These are phyloP conservation scores for Callopanchax toddi DNA, from an alignment of 2,113 vertebrate species.

Conservation along the genomic window DNA sequence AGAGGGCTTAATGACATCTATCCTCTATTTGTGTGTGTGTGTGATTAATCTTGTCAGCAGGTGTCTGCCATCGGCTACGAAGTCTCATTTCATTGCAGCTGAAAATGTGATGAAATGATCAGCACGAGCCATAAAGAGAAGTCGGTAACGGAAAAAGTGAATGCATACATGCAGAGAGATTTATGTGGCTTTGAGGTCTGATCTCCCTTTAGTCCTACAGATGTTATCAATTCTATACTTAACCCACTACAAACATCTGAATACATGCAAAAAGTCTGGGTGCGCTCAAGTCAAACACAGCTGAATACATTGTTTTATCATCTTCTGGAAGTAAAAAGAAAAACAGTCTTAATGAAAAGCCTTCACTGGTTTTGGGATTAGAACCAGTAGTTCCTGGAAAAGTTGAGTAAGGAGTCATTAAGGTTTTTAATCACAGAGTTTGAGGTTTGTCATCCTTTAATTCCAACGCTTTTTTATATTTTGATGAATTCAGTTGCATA, in stretches of 20 bases:
- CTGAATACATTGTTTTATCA: no score
- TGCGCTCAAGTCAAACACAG: background rate
- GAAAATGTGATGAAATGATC: conserved; percentile 46
- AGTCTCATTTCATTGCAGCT: conserved; percentile 18
- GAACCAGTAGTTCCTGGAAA: no score
- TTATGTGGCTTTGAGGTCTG: conserved; percentile 1
- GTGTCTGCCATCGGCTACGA: conserved; percentile 27
- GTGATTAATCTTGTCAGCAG: conserved; percentile 59
- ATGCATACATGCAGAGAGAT: background rate
- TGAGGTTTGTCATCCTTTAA: no score
- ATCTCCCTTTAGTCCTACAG: background rate
- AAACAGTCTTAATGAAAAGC: no score
- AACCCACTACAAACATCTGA: background rate
- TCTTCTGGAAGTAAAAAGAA: no score
- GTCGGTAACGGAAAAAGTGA: conserved; percentile 11
- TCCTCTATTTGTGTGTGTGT: conserved; percentile 3
- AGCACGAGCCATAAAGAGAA: conserved; percentile 12
- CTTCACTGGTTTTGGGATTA: no score
- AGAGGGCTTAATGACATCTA: conserved; percentile 20
- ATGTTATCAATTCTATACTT: conserved; percentile 1
- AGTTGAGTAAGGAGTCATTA: no score
- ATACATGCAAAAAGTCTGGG: background rate
- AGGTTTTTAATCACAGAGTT: no score
- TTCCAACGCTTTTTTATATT: no score
- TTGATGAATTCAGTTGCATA: no score